A percentile compares a stretch with the other conserved stretches of the same genome.
Evolutionary conservation across 1,140 invertebrate species (phyloP).

Genomic region (Bemisia tabaci): DNA sequence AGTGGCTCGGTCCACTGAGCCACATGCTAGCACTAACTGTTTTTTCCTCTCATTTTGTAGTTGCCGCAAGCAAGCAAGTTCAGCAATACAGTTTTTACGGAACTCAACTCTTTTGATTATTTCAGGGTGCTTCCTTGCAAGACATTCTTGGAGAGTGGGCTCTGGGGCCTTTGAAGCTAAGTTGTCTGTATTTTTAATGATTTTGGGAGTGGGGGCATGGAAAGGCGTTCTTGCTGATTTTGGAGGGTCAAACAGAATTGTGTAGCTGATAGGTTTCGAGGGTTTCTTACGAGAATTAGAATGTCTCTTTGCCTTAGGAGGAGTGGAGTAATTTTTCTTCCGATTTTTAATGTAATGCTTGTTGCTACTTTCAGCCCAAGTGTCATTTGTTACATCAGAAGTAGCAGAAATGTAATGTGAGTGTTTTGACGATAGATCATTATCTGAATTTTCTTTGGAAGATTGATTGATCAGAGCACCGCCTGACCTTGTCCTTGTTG

Average conservation of each 20-base stretch:
- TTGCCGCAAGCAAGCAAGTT: constrained; percentile 20
- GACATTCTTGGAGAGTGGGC: constrained; percentile 19
- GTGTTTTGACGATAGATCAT: not conserved
- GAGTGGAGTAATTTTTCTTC: not conserved
- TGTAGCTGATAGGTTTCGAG: not conserved
- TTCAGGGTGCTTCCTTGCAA: constrained; percentile 21
- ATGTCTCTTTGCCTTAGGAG: not conserved
- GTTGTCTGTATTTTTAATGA: constrained; percentile 1
- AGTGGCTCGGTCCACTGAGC: not conserved
- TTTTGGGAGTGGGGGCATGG: not conserved
- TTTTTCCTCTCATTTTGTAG: constrained; percentile 16
- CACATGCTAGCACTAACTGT: not conserved
- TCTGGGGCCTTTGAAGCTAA: not conserved
- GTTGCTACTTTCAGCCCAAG: not conserved
- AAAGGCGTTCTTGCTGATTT: not conserved
- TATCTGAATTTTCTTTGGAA: not conserved
- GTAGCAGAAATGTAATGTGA: not conserved
- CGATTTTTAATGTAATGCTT: not conserved
- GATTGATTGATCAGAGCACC: not conserved
- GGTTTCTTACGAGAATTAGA: not conserved
- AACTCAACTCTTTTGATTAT: constrained; percentile 20
- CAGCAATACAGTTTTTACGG: constrained; percentile 20
- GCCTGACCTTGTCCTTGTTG: not conserved
- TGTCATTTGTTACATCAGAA: not conserved
- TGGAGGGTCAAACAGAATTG: not conserved